phyloP scores from a whole-genome alignment of 2,888 invertebrate genomes.

The Caenorhabditis japonica region DNA sequence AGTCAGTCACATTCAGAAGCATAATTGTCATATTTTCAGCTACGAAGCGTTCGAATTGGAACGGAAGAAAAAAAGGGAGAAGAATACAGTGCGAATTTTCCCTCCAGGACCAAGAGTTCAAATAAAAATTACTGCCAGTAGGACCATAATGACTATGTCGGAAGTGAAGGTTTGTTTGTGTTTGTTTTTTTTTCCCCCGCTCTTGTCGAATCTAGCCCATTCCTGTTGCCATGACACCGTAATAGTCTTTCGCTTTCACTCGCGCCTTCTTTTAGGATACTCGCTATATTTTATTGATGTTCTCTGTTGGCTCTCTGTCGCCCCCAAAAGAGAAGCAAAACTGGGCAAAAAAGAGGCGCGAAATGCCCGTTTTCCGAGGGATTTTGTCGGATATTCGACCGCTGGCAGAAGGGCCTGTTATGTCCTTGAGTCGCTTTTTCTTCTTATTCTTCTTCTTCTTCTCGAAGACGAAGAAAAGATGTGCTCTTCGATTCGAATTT shows the following conservation, averaged over 20 bases:
- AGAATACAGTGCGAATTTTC: slow-evolving; percentile 26
- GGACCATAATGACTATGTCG: slow-evolving; percentile 40
- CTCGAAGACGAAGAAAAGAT: background rate
- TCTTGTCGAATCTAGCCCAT: too few species aligned
- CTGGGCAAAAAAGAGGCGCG: slow-evolving; percentile 21
- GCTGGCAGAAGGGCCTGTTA: slow-evolving; percentile 20
- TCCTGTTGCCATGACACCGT: too few species aligned
- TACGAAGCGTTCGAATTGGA: slow-evolving; percentile 72
- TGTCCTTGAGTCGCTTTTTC: slow-evolving; percentile 28
- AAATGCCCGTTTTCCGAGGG: slow-evolving; percentile 36
- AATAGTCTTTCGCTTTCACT: too few species aligned
- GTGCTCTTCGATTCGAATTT: too few species aligned
- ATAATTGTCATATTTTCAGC: slow-evolving; percentile 39
- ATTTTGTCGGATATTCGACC: slow-evolving; percentile 42
- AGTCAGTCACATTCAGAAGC: too few species aligned
- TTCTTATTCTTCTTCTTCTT: slow-evolving; percentile 4
- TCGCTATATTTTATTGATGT: slow-evolving; percentile 41
- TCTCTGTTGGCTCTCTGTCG: slow-evolving; percentile 6
- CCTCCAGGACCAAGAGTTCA: slow-evolving; percentile 53
- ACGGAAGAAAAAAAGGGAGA: slow-evolving; percentile 59
- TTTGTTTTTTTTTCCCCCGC: background rate
- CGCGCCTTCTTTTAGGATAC: slow-evolving; percentile 11
- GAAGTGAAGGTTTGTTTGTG: slow-evolving; percentile 49
- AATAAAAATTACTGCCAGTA: slow-evolving; percentile 39
- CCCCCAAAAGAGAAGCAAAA: slow-evolving; percentile 7